A percentile compares a stretch with the other conserved stretches of the same genome.
Conservation (phyloP, 2,888 invertebrate species). For the Rotaria socialis region DNA sequence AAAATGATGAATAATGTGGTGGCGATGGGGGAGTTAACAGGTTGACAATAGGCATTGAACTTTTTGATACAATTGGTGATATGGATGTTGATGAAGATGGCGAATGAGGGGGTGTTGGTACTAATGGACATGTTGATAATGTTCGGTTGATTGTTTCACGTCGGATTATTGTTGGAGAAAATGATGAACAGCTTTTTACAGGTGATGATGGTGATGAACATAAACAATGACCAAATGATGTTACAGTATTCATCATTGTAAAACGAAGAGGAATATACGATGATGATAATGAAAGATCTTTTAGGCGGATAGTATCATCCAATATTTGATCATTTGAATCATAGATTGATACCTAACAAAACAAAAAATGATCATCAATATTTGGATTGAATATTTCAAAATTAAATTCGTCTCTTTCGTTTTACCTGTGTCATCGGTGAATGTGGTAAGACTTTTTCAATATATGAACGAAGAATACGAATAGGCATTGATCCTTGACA, state of each 20-base stretch:
- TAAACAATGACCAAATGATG: slow-evolving; percentile 17
- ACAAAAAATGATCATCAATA: not conserved
- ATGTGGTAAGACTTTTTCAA: not conserved
- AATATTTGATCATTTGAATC: not conserved
- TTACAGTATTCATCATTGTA: not conserved
- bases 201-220: not conserved
- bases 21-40: slow-evolving; percentile 5
- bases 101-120: not conserved
- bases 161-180: not conserved
- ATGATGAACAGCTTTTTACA: not conserved
- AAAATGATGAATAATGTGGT: not conserved
- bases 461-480: slow-evolving; percentile 2
- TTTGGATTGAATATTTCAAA: not conserved
- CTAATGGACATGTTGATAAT: slow-evolving; percentile 23
- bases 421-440: slow-evolving; percentile 14
- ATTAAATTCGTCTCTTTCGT: not conserved
- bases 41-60: not conserved
- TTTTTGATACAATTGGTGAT: not conserved
- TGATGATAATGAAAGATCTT: not conserved
- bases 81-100: not conserved
- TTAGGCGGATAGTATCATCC: not conserved
- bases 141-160: slow-evolving; percentile 18
- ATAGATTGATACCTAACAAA: not conserved
- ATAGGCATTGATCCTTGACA: slow-evolving; percentile 29
- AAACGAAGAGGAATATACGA: not conserved